Base-by-base conservation (phyloP, 2,797 vertebrate species). In the Liparis tanakae region DNA sequence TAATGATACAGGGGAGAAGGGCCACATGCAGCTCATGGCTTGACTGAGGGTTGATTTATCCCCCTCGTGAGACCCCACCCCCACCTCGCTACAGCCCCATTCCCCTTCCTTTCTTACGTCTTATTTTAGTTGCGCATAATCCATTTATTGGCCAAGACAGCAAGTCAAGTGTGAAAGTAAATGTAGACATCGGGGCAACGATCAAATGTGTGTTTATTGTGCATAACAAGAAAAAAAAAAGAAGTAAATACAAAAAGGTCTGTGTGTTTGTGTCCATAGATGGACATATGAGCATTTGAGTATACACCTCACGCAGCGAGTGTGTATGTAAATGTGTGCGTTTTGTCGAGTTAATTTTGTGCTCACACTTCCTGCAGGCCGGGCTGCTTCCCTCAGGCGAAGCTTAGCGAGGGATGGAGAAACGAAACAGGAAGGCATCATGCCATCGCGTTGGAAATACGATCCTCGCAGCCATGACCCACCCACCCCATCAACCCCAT, bases 81-180 rank as follows among this genome's bases (percentile, higher is more conserved):
- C 86, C 83, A 53, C 76, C 37, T 74, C 74, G 17, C 46, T 7
- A 18, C 34, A 33, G n/a, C 58, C 60, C 62, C 34, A 4, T 57
- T 51, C 36, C 53, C n/a, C 57, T n/a, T 33, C 54, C 76, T 34
- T 43, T 72, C 44, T 41, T 62, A 17, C 62, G 33, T 87, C 67
- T 82, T 82, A 55, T 83, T 86, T 81, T 81, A 80, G 70, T 78
- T 82, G 55, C 72, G 65, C 70, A 78, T 85, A 87, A 93, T 90
- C 82, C 77, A 82, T 78, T 90, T 87, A 86, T 85, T 87, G 80
- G 65, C 78, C 61, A 79, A 63, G 58, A 78, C 70, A 82, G 64
- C 54, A 72, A 86, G 78, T 34, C 68, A 73, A 83, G 87, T 74
- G 74, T 89, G 78, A 85, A 85, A 78, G 62, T 78, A 79, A 65